Conservation (phyloP, 2,797 vertebrate genomes). For the Smutsia gigantea region DNA sequence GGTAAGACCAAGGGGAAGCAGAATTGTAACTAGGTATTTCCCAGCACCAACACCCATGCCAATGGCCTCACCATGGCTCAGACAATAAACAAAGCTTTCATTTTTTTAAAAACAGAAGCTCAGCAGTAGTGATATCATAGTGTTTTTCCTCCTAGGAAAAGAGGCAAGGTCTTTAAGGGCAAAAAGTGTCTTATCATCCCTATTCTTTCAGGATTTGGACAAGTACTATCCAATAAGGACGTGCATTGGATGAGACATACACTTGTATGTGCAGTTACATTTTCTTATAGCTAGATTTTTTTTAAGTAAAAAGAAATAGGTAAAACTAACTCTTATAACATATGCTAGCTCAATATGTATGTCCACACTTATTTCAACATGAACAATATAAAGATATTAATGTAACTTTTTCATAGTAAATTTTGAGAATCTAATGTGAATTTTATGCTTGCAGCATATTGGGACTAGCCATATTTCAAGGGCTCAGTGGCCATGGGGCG, state of each 20-base stretch:
- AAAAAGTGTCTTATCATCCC: background rate
- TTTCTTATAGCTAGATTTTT: background rate
- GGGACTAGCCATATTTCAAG: background rate
- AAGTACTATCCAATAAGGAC: background rate
- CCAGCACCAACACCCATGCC: background rate
- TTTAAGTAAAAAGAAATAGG: background rate
- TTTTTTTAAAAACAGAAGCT: background rate
- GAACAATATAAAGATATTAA: background rate
- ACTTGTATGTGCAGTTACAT: background rate
- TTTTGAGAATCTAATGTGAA: background rate
- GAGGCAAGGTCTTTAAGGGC: background rate
- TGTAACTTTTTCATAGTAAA: background rate
- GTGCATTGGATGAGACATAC: no score
- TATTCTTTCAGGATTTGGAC: background rate
- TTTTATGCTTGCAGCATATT: background rate
- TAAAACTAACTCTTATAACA: background rate
- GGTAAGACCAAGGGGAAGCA: background rate
- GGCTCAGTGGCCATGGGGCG: background rate
- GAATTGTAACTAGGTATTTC: background rate
- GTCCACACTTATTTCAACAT: background rate
- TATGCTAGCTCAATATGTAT: background rate
- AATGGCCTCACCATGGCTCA: background rate
- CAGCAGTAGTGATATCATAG: background rate
- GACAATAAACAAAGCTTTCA: background rate
- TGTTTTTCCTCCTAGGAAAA: background rate